A percentile compares a stretch with the other conserved stretches of the same genome.
These are phyloP conservation scores for Formica aserva DNA, from an alignment of 2,888 invertebrate species.

Conservation along the genomic window DNA sequence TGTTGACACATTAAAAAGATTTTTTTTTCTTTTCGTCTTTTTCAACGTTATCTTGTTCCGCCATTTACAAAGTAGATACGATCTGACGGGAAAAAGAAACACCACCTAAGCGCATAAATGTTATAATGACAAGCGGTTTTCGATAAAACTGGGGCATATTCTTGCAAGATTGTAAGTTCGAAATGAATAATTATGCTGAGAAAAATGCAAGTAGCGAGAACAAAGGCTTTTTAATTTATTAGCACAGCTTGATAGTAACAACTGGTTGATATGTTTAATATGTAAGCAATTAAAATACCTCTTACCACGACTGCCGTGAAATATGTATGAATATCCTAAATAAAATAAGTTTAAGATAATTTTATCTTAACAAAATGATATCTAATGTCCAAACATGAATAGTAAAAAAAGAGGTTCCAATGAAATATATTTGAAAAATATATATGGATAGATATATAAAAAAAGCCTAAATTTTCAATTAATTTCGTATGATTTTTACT, in stretches of 20 bases:
- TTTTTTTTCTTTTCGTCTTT: constrained; percentile 12
- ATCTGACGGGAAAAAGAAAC: neutral
- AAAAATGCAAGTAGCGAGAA: constrained; percentile 42
- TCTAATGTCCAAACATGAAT: neutral
- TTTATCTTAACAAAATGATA: neutral
- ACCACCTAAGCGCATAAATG: neutral
- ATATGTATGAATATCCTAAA: neutral
- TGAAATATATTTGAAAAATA: neutral
- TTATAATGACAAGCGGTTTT: constrained; percentile 31
- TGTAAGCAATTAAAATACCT: constrained; percentile 14
- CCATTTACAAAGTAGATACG: constrained; percentile 34
- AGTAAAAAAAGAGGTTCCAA: neutral
- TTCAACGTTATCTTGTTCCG: constrained; percentile 21
- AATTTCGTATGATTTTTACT: neutral
- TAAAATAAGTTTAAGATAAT: neutral
- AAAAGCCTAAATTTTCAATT: neutral
- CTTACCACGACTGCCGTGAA: constrained; percentile 14
- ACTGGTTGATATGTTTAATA: constrained; percentile 34
- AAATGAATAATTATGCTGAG: constrained; percentile 44
- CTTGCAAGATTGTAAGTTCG: constrained; percentile 35
- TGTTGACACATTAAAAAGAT: neutral
- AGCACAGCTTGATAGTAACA: neutral
- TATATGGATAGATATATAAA: neutral
- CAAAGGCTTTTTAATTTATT: constrained; percentile 36
- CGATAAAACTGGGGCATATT: constrained; percentile 37